Evolutionary conservation across 2,797 vertebrate species (phyloP).

Genomic region (Eulemur mongoz): DNA sequence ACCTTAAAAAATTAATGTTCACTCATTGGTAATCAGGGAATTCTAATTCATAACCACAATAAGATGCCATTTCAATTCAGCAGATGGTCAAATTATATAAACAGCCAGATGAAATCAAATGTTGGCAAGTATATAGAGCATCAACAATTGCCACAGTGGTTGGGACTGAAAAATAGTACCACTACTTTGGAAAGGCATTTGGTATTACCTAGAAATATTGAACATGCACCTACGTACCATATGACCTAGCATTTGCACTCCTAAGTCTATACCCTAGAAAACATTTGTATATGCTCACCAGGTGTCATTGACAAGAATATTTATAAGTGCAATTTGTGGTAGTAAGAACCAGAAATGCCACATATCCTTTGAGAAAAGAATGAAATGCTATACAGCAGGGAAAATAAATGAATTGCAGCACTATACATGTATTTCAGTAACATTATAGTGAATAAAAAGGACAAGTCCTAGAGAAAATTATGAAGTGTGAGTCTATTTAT

Average conservation of each 20-base stretch:
- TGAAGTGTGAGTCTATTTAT: background rate
- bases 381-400: background rate
- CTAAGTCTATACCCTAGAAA: background rate
- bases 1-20: background rate
- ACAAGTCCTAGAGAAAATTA: background rate
- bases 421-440: background rate
- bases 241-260: background rate
- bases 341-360: background rate
- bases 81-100: background rate
- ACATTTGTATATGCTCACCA: accelerated
- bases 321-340: background rate
- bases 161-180: background rate
- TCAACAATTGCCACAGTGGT: background rate
- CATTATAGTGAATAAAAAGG: background rate
- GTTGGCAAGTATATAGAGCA: background rate
- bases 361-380: background rate
- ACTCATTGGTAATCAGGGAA: background rate
- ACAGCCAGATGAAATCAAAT: background rate
- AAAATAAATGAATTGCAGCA: background rate
- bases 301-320: background rate
- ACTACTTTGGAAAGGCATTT: background rate
- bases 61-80: background rate
- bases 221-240: background rate
- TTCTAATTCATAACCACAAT: background rate
- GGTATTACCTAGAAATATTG: background rate